These are phyloP conservation scores for Crocuta crocuta DNA, from an alignment of 2,113 vertebrate species.

Conservation along the genomic window DNA sequence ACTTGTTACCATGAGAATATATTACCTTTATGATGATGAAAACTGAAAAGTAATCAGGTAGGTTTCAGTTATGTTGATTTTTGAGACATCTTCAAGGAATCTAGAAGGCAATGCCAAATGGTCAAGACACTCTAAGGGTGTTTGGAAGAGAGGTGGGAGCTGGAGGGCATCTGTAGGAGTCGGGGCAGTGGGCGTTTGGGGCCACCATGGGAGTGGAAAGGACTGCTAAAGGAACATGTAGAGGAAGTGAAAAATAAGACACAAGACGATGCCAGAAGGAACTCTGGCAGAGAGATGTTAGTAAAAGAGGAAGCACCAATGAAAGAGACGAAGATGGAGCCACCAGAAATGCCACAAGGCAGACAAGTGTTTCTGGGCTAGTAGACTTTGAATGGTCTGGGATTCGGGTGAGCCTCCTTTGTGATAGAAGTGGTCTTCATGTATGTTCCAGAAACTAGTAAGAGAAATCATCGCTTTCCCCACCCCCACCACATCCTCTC, in stretches of 20 bases:
- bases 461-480: not conserved
- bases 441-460: not conserved
- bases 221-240: not conserved
- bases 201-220: not conserved
- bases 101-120: not conserved
- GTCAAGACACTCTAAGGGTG: not conserved
- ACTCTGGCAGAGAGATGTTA: not conserved
- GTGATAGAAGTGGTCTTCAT: not conserved
- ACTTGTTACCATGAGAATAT: not conserved
- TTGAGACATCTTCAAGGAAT: not conserved
- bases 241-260: not conserved
- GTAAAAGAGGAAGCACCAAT: not conserved
- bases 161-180: not conserved
- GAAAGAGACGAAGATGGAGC: not conserved
- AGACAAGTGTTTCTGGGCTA: not conserved
- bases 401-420: not conserved
- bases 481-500: not conserved
- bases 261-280: not conserved
- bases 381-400: not conserved
- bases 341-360: not conserved
- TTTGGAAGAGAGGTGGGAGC: not conserved
- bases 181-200: too few species aligned
- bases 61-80: not conserved
- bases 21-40: not conserved
- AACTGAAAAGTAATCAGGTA: not conserved